Evolutionary conservation across 2,113 vertebrate genomes (phyloP).

Genomic region (Sinocyclocheilus maitianheensis): DNA sequence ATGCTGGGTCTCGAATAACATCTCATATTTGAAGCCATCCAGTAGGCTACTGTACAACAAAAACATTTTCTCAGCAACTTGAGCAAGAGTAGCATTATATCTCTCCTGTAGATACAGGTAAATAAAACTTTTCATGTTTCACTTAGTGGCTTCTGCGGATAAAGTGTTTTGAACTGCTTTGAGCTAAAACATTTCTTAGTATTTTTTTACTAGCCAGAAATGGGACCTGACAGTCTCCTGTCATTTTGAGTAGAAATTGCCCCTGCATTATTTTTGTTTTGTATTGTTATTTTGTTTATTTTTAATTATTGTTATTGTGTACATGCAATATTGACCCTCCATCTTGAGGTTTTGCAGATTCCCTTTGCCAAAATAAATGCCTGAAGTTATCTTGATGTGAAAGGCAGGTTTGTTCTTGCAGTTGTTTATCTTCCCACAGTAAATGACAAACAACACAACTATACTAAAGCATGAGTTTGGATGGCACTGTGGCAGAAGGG

Average conservation of each 20-base stretch:
- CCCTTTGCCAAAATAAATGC: neutral
- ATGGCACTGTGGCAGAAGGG: neutral
- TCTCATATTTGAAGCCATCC: neutral
- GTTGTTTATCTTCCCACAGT: conserved; percentile 21
- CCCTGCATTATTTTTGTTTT: neutral
- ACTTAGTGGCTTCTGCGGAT: neutral
- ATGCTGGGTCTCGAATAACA: neutral
- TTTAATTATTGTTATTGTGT: neutral
- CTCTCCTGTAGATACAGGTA: neutral
- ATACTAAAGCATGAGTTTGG: neutral
- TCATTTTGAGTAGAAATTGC: neutral
- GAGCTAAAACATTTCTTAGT: neutral
- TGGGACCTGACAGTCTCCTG: neutral
- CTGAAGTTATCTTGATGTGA: neutral
- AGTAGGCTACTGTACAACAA: neutral
- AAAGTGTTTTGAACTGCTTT: neutral
- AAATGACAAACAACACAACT: neutral
- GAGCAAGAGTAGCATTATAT: neutral
- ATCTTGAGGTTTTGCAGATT: neutral
- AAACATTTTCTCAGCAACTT: neutral
- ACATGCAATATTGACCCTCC: neutral
- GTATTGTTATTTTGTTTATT: neutral
- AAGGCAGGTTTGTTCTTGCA: conserved; percentile 22
- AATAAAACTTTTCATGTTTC: neutral
- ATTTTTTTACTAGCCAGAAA: neutral